Percentiles rank a stretch among this genome's conserved stretches.
Evolutionary conservation across 2,113 vertebrate genomes (phyloP).

Genomic region (Mesembrinibis cayennensis): DNA sequence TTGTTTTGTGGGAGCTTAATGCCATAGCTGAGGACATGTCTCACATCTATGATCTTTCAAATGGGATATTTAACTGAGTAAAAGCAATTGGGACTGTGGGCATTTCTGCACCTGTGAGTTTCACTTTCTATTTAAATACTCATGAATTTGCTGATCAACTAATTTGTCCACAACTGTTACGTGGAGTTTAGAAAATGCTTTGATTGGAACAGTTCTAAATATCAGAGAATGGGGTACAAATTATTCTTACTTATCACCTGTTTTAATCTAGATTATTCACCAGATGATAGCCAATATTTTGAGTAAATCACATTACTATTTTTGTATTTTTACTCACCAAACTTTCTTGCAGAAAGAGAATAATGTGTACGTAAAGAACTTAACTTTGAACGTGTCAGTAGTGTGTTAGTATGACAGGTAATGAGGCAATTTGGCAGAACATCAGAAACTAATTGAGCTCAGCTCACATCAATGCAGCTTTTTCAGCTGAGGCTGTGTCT

Average conservation of each 20-base stretch:
- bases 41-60: neutral
- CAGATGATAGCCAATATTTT: slow-evolving; percentile 33
- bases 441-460: slow-evolving; percentile 79
- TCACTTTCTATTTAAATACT: neutral
- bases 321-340: slow-evolving; percentile 38
- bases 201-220: neutral
- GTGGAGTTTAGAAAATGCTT: neutral
- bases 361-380: slow-evolving; percentile 34
- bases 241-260: neutral
- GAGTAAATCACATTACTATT: neutral
- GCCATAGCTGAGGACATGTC: neutral
- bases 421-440: slow-evolving; percentile 77
- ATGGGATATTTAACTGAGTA: neutral
- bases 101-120: neutral
- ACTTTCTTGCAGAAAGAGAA: slow-evolving; percentile 51
- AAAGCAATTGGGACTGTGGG: neutral
- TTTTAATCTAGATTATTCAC: neutral
- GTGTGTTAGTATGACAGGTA: slow-evolving; percentile 69
- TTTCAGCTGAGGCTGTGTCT: slow-evolving; percentile 59
- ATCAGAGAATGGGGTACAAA: neutral
- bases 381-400: slow-evolving; percentile 42
- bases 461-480: slow-evolving; percentile 65
- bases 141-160: neutral
- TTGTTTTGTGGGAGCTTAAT: neutral
- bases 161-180: neutral